phyloP scores from a whole-genome alignment of 2,797 vertebrate genomes.

The Muscicapa striata region DNA sequence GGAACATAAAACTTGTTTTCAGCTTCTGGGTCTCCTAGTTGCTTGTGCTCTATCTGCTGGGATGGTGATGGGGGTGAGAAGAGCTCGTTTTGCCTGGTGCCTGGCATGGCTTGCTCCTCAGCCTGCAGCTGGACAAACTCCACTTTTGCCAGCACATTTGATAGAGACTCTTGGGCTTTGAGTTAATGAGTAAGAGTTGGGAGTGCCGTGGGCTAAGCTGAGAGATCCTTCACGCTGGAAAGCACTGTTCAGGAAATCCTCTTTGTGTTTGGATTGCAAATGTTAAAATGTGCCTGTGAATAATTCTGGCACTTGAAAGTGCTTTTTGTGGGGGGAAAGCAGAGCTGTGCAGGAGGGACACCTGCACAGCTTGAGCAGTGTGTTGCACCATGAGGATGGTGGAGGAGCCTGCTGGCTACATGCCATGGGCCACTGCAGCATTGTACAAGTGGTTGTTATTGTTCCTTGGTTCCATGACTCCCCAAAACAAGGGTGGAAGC shows the following conservation, averaged over 20 bases:
- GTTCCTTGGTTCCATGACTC: background rate
- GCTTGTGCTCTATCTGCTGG: background rate
- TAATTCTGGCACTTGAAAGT: background rate
- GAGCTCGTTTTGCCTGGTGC: accelerated
- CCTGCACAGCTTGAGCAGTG: accelerated
- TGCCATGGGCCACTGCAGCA: background rate
- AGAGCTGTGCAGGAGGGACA: background rate
- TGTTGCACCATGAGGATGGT: background rate
- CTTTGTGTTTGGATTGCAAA: background rate
- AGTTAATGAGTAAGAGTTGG: background rate
- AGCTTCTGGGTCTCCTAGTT: background rate
- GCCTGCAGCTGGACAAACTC: background rate
- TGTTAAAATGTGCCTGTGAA: background rate
- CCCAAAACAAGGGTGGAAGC: background rate
- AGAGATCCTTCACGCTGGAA: background rate
- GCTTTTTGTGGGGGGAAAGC: background rate
- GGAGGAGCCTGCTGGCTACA: background rate
- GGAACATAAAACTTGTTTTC: background rate
- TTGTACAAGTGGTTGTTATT: background rate
- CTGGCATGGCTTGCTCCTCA: background rate
- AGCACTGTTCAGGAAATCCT: background rate
- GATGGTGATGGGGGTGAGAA: background rate
- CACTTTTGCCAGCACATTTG: background rate
- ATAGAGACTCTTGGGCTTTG: background rate
- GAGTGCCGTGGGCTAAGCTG: background rate